phyloP scores from a whole-genome alignment of 2,797 vertebrate species.

The Sylvilagus floridanus region DNA sequence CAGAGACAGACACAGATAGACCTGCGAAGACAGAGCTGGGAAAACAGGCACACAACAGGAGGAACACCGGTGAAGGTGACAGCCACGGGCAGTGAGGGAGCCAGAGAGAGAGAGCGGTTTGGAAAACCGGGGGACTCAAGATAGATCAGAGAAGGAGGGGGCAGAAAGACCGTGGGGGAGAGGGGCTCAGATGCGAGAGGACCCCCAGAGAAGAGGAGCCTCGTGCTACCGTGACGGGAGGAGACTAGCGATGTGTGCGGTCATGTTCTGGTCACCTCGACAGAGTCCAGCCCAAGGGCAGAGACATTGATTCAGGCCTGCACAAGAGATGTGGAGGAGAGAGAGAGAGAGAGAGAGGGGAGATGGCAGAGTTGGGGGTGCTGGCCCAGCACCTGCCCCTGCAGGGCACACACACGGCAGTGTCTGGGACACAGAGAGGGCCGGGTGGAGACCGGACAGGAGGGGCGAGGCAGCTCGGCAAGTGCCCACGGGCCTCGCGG shows the following conservation, averaged over 20 bases:
- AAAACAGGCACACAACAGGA: not conserved
- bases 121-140: not conserved
- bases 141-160: not conserved
- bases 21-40: conserved; percentile 8
- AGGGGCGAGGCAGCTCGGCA: not conserved
- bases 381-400: not conserved
- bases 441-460: not conserved
- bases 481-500: not conserved
- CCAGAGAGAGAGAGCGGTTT: not conserved
- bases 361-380: no score
- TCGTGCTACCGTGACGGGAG: not conserved
- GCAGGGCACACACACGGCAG: not conserved
- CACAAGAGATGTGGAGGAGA: not conserved
- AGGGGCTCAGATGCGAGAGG: not conserved
- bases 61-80: conserved; percentile 23
- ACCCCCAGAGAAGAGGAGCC: not conserved
- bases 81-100: conserved; percentile 8
- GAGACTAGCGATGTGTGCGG: not conserved
- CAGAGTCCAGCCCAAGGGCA: not conserved
- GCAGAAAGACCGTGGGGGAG: not conserved
- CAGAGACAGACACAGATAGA: not conserved
- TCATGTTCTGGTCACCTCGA: not conserved
- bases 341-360: not conserved
- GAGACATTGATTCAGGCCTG: not conserved
- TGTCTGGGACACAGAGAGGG: not conserved